Conservation (phyloP, 2,888 invertebrate genomes). For the Aporophyla lueneburgensis region DNA sequence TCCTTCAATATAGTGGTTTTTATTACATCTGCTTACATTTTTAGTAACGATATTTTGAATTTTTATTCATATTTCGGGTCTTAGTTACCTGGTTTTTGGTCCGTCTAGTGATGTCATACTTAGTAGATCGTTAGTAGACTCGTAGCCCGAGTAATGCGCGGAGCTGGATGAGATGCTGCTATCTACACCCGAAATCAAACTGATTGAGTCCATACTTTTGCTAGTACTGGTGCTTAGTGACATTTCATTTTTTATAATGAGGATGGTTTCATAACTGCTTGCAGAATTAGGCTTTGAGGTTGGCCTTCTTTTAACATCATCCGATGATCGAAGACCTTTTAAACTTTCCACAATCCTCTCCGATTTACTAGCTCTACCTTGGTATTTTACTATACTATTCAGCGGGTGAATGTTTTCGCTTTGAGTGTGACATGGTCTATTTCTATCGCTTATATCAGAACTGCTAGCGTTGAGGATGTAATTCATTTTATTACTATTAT, state of each 20-base stretch:
- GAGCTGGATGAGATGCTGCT: constrained; percentile 65
- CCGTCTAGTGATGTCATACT: constrained; percentile 34
- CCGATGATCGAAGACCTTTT: background rate
- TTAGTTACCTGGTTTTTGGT: constrained; percentile 55
- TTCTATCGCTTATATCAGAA: constrained; percentile 19
- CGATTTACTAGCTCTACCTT: constrained; percentile 10
- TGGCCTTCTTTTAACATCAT: constrained; percentile 6
- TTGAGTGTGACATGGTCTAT: background rate
- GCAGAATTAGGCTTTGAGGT: constrained; percentile 15
- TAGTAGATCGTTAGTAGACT: constrained; percentile 43
- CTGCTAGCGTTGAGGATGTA: constrained; percentile 6
- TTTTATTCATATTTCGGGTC: background rate
- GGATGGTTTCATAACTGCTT: constrained; percentile 70
- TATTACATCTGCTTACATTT: background rate
- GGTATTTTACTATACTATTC: constrained; percentile 2
- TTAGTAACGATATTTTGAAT: background rate
- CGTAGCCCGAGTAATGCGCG: constrained; percentile 63
- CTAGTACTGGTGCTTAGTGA: constrained; percentile 67
- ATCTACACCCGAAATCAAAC: constrained; percentile 67
- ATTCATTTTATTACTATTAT: constrained; percentile 6
- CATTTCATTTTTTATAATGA: constrained; percentile 71
- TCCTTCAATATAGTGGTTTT: background rate
- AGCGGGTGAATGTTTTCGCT: constrained; percentile 13
- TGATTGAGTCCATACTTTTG: constrained; percentile 63
- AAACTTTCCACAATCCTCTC: constrained; percentile 4